Evolutionary conservation across 2,113 vertebrate species (phyloP).

Genomic region (Mystacornis crossleyi): DNA sequence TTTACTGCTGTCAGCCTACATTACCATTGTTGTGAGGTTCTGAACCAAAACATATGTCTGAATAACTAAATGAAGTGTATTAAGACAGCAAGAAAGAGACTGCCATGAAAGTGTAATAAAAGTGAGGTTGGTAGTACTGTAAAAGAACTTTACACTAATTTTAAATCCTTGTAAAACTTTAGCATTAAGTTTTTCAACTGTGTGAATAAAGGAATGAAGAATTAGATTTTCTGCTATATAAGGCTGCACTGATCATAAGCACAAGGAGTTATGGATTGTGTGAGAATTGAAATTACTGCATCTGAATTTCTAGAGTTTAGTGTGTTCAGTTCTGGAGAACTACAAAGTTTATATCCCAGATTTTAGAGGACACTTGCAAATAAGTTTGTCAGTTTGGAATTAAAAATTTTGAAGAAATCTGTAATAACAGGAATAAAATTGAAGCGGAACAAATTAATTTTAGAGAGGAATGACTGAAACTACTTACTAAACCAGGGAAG

Average conservation of each 20-base stretch:
- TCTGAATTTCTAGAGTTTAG: neutral
- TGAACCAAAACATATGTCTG: neutral
- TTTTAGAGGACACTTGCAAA: neutral
- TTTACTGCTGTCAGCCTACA: neutral
- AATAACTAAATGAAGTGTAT: neutral
- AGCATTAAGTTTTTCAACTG: neutral
- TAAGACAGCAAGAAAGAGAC: neutral
- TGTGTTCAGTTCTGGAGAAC: neutral
- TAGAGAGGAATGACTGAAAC: neutral
- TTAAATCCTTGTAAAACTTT: neutral
- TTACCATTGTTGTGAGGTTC: neutral
- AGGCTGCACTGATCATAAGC: neutral
- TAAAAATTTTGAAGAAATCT: neutral
- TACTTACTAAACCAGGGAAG: neutral
- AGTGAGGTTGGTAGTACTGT: neutral
- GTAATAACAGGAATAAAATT: neutral
- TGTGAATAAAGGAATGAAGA: neutral
- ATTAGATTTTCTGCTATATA: neutral
- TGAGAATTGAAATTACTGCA: neutral
- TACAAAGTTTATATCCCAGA: neutral
- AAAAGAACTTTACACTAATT: neutral
- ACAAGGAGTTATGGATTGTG: neutral
- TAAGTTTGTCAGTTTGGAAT: neutral
- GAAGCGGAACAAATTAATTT: neutral
- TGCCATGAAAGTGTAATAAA: neutral